Evolutionary conservation across 2,113 vertebrate species (phyloP), one percentile per base, ranked within the genome.

Genomic region (Papio anubis): DNA sequence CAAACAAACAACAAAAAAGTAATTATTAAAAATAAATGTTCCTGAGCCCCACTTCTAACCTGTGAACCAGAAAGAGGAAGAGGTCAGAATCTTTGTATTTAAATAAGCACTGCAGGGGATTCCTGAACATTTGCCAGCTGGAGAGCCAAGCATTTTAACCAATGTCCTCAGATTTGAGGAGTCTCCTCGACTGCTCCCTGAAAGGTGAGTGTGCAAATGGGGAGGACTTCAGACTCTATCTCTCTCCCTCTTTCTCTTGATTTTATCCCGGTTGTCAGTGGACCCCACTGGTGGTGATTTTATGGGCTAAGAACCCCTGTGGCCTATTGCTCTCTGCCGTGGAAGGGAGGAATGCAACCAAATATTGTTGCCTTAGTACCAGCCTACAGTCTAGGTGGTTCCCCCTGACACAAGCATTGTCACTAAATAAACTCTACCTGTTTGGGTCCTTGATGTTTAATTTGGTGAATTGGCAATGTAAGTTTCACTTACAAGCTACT

Each of bases 11-110:
- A 64, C 5, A 64, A 64, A 32, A 64, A 30, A 64, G 27, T 64
- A 64, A 64, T 64, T 64, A 64, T 64, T 64, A 32, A 75, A 83
- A 94, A 57, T 25, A 52, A 16, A 82, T 76, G 61, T 87, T 82
- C 40, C 68, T 87, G 48, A 59, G 35, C 73, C 50, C 64, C 30
- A 27, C 18, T 66, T 30, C 45, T 92, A 64, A 57, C 57, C 57
- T n/a, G 11, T 35, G 81, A 91, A 7, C 66, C 61, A 76, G 73
- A 21, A 68, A 48, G 11, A 64, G 3, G 5, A 17, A 40, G 17
- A 40, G 12, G 11, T 2, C 20, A 73, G 45, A 73, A n/a, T 32
- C 66, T 10, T 88, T 27, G 0, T 35, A 18, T 40, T 66, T 27
- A 57, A 40, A 9, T 7, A n/a, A 70, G 18, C 13, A 2, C 5